These are phyloP conservation scores for Aphelocoma coerulescens DNA, from an alignment of 2,113 vertebrate species.

Conservation along the genomic window DNA sequence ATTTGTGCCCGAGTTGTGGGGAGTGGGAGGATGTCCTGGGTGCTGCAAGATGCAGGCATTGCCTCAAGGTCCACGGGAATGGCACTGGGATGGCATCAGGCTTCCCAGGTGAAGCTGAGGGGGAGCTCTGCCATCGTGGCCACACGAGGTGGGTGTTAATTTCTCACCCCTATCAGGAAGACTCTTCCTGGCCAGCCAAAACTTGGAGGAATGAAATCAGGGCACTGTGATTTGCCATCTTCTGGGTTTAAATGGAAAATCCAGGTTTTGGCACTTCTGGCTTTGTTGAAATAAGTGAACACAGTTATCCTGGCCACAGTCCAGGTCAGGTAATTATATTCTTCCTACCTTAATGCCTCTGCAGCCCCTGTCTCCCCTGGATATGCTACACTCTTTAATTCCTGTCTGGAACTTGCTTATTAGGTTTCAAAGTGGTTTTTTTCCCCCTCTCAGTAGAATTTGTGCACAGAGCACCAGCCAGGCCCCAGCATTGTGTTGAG, in stretches of 20 bases:
- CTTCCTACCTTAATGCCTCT: conserved; percentile 56
- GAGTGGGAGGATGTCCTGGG: background rate
- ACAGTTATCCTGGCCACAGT: background rate
- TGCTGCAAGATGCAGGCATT: background rate
- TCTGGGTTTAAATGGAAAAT: background rate
- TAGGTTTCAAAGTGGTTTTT: background rate
- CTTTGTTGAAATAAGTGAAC: background rate
- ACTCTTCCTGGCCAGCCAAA: fast-evolving
- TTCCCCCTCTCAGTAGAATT: background rate
- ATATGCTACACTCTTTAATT: conserved; percentile 7
- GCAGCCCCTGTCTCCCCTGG: background rate
- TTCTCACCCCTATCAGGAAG: background rate
- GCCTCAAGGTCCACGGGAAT: background rate
- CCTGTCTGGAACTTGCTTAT: conserved; percentile 44
- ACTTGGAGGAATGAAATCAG: background rate
- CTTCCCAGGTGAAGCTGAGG: background rate
- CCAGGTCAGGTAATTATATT: conserved; percentile 47
- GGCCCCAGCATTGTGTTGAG: background rate
- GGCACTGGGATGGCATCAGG: background rate
- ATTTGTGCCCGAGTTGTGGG: background rate
- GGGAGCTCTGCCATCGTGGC: fast-evolving
- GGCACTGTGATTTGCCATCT: background rate
- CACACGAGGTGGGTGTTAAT: fast-evolving
- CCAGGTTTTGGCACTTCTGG: background rate
- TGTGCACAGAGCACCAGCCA: background rate